These are phyloP conservation scores for Scaptomyza hsui DNA, from an alignment of 1,140 invertebrate genomes.

Conservation along the genomic window DNA sequence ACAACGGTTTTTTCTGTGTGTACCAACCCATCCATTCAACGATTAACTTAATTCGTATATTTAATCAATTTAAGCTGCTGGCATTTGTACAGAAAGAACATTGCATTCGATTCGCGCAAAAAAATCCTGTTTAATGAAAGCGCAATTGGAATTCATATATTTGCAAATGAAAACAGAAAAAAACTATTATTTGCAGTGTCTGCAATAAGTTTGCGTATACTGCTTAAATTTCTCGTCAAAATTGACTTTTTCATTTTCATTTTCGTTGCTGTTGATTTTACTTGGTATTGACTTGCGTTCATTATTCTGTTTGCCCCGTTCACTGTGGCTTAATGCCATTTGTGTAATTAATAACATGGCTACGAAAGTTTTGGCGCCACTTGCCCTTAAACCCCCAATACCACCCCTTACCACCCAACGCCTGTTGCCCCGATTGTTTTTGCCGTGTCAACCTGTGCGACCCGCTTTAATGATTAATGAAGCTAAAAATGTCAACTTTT, in stretches of 20 bases:
- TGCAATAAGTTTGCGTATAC: not conserved
- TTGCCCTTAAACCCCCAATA: not conserved
- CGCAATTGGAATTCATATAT: not conserved
- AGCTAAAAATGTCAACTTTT: slow-evolving; percentile 51
- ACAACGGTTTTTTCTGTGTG: too few species aligned
- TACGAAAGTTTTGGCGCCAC: slow-evolving; percentile 18
- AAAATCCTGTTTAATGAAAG: not conserved
- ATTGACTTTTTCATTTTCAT: slow-evolving; percentile 4
- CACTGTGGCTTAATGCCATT: slow-evolving; percentile 21
- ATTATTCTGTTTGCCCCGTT: slow-evolving; percentile 12
- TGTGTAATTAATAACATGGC: slow-evolving; percentile 44
- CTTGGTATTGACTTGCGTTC: slow-evolving; percentile 26
- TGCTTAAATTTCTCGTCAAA: not conserved
- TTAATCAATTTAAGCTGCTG: not conserved
- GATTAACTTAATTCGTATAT: too few species aligned
- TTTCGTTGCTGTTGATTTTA: slow-evolving; percentile 16
- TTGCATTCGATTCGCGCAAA: not conserved
- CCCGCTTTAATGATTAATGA: slow-evolving; percentile 57
- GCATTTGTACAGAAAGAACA: not conserved
- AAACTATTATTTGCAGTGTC: not conserved
- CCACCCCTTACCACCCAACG: not conserved
- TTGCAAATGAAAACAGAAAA: not conserved
- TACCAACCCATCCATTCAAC: too few species aligned
- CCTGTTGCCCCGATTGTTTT: slow-evolving; percentile 23
- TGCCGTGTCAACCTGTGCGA: slow-evolving; percentile 47